These are phyloP conservation scores for Agrotis exclamationis DNA, from an alignment of 2,888 invertebrate genomes.

Conservation along the genomic window DNA sequence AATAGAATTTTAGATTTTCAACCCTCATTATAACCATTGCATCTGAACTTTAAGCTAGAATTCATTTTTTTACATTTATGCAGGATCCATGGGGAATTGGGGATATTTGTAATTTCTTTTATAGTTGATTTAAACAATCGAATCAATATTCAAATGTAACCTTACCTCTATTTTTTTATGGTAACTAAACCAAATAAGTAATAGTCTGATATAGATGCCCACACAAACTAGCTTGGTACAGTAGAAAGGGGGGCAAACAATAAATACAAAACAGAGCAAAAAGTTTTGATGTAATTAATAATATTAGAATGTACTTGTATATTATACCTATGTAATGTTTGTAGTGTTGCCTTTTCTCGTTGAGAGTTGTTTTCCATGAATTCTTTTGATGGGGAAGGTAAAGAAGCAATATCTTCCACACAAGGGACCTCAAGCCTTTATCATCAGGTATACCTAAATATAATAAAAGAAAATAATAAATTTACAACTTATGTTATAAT, in stretches of 20 bases:
- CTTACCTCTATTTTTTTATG: too few species aligned
- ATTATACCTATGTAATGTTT: constrained; percentile 93
- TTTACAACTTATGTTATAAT: background rate
- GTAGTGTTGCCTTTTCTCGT: constrained; percentile 95
- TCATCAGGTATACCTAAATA: constrained; percentile 96
- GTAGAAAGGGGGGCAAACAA: background rate
- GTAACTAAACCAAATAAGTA: too few species aligned
- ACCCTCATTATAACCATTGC: too few species aligned
- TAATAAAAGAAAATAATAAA: constrained; percentile 29
- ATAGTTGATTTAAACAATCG: too few species aligned
- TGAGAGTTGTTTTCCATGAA: constrained; percentile 93
- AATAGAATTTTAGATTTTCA: too few species aligned
- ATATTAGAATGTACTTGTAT: background rate
- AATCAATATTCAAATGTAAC: too few species aligned
- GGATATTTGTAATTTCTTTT: too few species aligned
- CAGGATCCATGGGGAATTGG: too few species aligned
- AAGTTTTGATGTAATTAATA: background rate
- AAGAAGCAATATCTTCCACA: constrained; percentile 97
- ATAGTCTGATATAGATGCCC: too few species aligned
- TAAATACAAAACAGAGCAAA: background rate
- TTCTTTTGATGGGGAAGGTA: constrained; percentile 94
- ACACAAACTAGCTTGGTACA: too few species aligned
- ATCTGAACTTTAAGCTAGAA: too few species aligned
- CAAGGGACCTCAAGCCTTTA: constrained; percentile 94
- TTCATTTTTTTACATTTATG: too few species aligned